A percentile compares a stretch with the other conserved stretches of the same genome.
phyloP scores from a whole-genome alignment of 2,113 vertebrate genomes.

The Carlito syrichta region DNA sequence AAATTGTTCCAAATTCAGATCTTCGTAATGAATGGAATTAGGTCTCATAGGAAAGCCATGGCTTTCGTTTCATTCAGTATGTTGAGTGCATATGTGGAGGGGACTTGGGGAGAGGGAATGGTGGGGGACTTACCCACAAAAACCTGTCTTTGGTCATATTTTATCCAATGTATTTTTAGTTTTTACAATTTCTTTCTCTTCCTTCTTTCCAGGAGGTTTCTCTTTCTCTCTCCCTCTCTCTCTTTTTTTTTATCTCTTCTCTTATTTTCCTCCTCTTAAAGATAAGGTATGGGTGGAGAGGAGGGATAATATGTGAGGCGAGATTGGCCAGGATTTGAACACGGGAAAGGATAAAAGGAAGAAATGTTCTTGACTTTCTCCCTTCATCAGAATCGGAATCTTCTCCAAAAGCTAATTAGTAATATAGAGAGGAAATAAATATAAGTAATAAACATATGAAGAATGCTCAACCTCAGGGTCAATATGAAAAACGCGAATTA shows the following conservation, averaged over 20 bases:
- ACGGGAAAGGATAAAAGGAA: not conserved
- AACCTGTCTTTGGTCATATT: not conserved
- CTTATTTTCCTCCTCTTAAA: not conserved
- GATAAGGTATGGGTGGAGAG: not conserved
- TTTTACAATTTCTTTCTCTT: not conserved
- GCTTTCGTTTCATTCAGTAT: not conserved
- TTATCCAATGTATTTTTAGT: not conserved
- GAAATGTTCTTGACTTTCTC: not conserved
- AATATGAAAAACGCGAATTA: not conserved
- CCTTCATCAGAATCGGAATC: not conserved
- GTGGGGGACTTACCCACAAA: not conserved
- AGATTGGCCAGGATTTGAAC: not conserved
- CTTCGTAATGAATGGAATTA: not conserved
- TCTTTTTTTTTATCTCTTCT: not conserved
- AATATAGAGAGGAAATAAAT: not conserved
- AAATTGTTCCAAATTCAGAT: not conserved
- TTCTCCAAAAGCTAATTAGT: not conserved
- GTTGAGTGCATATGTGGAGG: not conserved
- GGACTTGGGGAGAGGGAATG: fast-evolving
- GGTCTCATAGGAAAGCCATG: not conserved
- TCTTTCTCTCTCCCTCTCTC: not conserved
- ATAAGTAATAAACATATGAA: not conserved
- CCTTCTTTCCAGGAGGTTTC: not conserved
- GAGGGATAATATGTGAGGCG: not conserved
- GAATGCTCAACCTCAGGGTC: not conserved